Base-by-base conservation (phyloP, 2,797 vertebrate species). In the Sciurus carolinensis region DNA sequence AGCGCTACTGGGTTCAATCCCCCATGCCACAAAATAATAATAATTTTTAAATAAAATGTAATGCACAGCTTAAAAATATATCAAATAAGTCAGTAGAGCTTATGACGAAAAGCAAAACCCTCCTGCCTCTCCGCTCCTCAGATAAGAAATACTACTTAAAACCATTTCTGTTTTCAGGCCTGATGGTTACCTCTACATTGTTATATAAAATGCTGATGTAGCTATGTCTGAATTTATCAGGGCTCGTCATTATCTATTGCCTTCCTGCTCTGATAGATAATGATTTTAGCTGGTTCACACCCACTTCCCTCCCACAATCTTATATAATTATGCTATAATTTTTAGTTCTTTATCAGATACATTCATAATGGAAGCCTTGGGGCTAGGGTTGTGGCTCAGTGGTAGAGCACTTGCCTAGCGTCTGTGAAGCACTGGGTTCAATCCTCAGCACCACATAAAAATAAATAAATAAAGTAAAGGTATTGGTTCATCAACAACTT, bases 181-280 rank as follows among this genome's bases (percentile, higher is more conserved):
- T 80, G 15, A 59, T 26, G 15, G 24, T 75, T 83, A 80, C 66
- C 39, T 66, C 52, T 52, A 30, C 33, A n/a, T 75, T 11, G 67
- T 67, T 80, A 14, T 44, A 42, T 59, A 80, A 88, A 87, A 85
- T 86, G 86, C 87, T 95, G 84, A 22, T 44, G 11, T 13, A 59
- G 67, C 39, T 87, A 3, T n/a, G 57, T 83, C 76, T 84, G 57
- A 50, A 88, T 76, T 91, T 83, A 80, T 82, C 79, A 12, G 62
- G 20, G 59, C 26, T 69, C n/a, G 28, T 75, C 42, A 36, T 88
- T 95, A 89, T 81, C 90, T 62, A 4, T 50, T 92, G 85, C 87
- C 82, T 93, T 95, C 36, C 81, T 84, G 44, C n/a, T 84, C 2
- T 88, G 73, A 62, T 8, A 86, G 89, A 88, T 33, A 64, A 36